phyloP scores from a whole-genome alignment of 2,888 invertebrate species.

The Apotomis capreana region DNA sequence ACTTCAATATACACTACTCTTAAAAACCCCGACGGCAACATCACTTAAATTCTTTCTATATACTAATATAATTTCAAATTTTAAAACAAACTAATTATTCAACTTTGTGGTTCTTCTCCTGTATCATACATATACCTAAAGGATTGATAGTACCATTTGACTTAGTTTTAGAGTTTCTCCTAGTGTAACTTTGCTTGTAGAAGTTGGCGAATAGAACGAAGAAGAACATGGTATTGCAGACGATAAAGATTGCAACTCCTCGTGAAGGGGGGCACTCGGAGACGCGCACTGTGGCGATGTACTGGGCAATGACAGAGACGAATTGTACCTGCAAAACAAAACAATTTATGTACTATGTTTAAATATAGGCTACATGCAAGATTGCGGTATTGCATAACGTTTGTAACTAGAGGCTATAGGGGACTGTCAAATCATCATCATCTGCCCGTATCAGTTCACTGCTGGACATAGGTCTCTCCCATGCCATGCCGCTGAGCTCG shows the following conservation, averaged over 20 bases:
- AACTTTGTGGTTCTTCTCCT: constrained; percentile 15
- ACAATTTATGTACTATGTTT: neutral
- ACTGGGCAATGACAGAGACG: constrained; percentile 84
- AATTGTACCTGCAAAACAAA: constrained; percentile 83
- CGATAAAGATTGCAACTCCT: constrained; percentile 80
- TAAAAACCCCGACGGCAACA: too few relatives aligned
- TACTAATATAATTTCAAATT: constrained; percentile 27
- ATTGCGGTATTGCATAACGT: too few relatives aligned
- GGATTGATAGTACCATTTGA: neutral
- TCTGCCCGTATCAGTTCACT: too few relatives aligned
- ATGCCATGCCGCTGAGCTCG: too few relatives aligned
- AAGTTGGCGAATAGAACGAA: constrained; percentile 86
- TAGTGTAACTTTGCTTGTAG: constrained; percentile 77
- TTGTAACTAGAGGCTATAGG: too few relatives aligned
- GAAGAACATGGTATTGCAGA: constrained; percentile 81
- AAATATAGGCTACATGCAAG: too few relatives aligned
- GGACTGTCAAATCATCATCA: too few relatives aligned
- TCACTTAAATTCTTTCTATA: neutral
- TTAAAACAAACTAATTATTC: constrained; percentile 4
- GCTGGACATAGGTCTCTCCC: too few relatives aligned
- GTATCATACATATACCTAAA: constrained; percentile 14
- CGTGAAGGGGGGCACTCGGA: constrained; percentile 85
- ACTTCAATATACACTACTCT: too few relatives aligned
- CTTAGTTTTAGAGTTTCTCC: constrained; percentile 44
- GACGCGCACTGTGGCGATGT: constrained; percentile 70